phyloP scores from a whole-genome alignment of 2,113 vertebrate genomes.

The Cheilinus undulatus region DNA sequence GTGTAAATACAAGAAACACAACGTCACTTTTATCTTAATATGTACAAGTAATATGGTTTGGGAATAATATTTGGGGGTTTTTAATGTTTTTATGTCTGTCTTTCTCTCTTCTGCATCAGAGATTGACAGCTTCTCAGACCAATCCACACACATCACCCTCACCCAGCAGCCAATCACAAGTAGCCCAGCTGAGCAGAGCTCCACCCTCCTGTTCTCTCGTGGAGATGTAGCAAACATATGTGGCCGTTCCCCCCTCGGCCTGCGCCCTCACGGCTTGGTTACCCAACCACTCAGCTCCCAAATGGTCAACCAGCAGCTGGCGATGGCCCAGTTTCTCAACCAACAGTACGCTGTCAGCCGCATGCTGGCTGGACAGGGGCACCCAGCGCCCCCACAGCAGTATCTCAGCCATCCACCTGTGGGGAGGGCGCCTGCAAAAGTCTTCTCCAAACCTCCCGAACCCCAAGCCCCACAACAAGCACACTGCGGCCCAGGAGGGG shows the following conservation, averaged over 20 bases:
- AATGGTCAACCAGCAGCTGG: constrained; percentile 97
- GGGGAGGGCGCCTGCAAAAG: constrained; percentile 82
- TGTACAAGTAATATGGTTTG: no score
- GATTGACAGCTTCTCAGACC: constrained; percentile 91
- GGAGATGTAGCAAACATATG: constrained; percentile 85
- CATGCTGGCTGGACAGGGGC: constrained; percentile 95
- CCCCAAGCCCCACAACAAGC: constrained; percentile 88
- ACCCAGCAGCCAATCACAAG: constrained; percentile 92
- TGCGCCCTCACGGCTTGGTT: constrained; percentile 91
- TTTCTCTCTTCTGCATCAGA: constrained; percentile 70
- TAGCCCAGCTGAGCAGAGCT: constrained; percentile 91
- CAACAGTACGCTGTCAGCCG: constrained; percentile 99
- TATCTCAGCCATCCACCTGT: constrained; percentile 98
- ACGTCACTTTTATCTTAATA: no score
- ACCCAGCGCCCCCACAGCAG: constrained; percentile 89
- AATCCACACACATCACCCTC: constrained; percentile 89
- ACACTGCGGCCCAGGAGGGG: constrained; percentile 47
- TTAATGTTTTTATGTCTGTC: neutral
- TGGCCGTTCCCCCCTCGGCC: constrained; percentile 88
- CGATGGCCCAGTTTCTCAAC: constrained; percentile 98
- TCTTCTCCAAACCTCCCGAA: constrained; percentile 93
- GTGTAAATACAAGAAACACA: no score
- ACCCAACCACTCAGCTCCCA: constrained; percentile 94
- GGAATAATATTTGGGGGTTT: neutral
- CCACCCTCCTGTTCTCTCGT: constrained; percentile 86